Base-by-base conservation (phyloP, 2,888 invertebrate genomes). In the Ligdia adustata region DNA sequence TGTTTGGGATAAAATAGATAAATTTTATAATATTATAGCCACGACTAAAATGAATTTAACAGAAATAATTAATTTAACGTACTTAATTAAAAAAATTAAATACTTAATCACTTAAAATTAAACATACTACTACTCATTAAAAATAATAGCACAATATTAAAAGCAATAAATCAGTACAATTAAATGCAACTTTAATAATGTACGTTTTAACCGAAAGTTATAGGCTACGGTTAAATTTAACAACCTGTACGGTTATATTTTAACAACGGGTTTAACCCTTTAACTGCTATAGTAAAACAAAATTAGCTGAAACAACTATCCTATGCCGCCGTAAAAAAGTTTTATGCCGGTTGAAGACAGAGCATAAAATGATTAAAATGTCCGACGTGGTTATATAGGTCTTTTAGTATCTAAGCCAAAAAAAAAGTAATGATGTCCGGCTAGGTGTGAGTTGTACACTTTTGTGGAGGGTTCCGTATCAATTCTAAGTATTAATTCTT, bases 251-350 rank as follows among this genome's bases (percentile, higher is more conserved):
- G n/a, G n/a, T n/a, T n/a, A n/a, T n/a, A n/a, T n/a, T 29, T 55
- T 55, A 53, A 56, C 53, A 35, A 45, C 56, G 44, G 37, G 52
- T 42, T 57, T 39, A 52, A 49, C 50, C 49, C 52, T 50, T 57
- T 55, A 58, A 57, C 53, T 34, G 29, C 52, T 34, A 46, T 47
- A 55, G 52, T 59, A 55, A 61, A 59, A 52, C 40, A 45, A 45
- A 58, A 61, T 58, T 61, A 58, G 56, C 53, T 48, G 51, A 52
- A 52, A 50, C 48, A 51, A 55, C 60, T 52, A 47, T 48, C 53
- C 46, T 31, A 22, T 35, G 29, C 38, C 7, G 51, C 37, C 44
- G 44, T 57, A 35, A 56, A 60, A 51, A 38, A 13, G 43, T 46
- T 52, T 43, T 46, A 7, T 28, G 16, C 31, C 24, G 9, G 12